Evolutionary conservation across 53 echinoderm and acorn worm genomes (phyloP), one percentile per base, ranked within the genome.

Genomic region (Temnopleurus reevesii): DNA sequence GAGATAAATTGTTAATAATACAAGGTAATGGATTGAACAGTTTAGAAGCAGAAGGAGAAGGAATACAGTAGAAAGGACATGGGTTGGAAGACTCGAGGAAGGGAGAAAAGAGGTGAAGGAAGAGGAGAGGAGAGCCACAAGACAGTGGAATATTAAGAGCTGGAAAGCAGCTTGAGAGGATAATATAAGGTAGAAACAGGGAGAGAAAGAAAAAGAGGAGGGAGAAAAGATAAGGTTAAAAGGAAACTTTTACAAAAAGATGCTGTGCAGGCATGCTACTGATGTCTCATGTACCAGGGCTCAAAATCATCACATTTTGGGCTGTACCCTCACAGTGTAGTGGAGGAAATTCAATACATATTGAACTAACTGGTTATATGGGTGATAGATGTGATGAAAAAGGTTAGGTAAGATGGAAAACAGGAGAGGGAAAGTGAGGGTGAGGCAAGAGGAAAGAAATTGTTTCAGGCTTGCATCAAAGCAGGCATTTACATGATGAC

Each of bases 401-500:
- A 55, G 21, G 36, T n/a, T 33, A 49, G n/a, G n/a, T 23, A 25
- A 34, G 71, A 38, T 33, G 71, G 34, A 43, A 27, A 43, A 45
- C 13, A 53, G 21, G 77, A 24, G 7, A 80, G 53, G 30, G 29
- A 31, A 0, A 81, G 47, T 51, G 81, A 53, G 53, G 55, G 57
- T 51, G 83, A 83, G 83, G 56, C 34, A 83, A 36, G 56, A 28
- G 36, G 34, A 83, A 35, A 56, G 53, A 83, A 83, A 83, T 83
- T 83, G 83, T 83, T 79, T 79, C 79, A 79, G 79, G 83, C 83
- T 83, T 57, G 3, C 13, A 56, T 21, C 51, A 83, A 83, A 83
- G 31, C 55, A 55, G 83, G 51, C 36, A 55, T 83, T 83, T 55
- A 83, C 83, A 83, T 83, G 55, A 56, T 56, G 83, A 83, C 83